Conservation (phyloP, 2,888 invertebrate genomes). For the Hydrotaea cyrtoneurina region DNA sequence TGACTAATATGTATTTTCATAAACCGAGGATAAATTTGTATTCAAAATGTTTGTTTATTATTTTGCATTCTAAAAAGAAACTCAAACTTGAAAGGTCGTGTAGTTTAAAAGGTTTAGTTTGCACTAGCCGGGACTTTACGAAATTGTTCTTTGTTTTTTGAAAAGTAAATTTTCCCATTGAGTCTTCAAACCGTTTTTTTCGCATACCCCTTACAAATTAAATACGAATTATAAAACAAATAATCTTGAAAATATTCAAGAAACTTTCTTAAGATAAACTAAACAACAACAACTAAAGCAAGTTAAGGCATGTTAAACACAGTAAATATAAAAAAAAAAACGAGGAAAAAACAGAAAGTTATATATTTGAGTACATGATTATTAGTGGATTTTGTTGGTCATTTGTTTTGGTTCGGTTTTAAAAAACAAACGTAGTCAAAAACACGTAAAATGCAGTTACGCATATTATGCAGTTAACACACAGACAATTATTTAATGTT, state of each 20-base stretch:
- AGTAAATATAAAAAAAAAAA: constrained; percentile 26
- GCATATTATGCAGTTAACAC: constrained; percentile 29
- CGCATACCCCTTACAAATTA: neutral
- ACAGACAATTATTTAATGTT: constrained; percentile 42
- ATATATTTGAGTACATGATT: constrained; percentile 21
- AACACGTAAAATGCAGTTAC: constrained; percentile 24
- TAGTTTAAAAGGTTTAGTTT: too few relatives aligned
- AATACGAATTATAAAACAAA: neutral
- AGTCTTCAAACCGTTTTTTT: neutral
- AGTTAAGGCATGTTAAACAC: constrained; percentile 45
- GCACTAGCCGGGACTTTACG: too few relatives aligned
- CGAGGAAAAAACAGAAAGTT: neutral
- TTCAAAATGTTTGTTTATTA: too few relatives aligned
- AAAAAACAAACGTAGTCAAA: neutral
- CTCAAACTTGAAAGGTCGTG: too few relatives aligned
- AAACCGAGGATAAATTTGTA: too few relatives aligned
- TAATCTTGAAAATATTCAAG: neutral
- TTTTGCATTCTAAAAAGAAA: too few relatives aligned
- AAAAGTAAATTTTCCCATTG: neutral
- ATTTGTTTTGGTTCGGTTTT: neutral
- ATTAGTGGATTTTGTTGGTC: constrained; percentile 45
- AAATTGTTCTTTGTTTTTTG: too few relatives aligned
- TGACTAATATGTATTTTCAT: too few relatives aligned
- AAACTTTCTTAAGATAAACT: neutral
- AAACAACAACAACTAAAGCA: constrained; percentile 65